Conservation (phyloP, 2,888 invertebrate genomes). For the Hirudinaria manillensis region DNA sequence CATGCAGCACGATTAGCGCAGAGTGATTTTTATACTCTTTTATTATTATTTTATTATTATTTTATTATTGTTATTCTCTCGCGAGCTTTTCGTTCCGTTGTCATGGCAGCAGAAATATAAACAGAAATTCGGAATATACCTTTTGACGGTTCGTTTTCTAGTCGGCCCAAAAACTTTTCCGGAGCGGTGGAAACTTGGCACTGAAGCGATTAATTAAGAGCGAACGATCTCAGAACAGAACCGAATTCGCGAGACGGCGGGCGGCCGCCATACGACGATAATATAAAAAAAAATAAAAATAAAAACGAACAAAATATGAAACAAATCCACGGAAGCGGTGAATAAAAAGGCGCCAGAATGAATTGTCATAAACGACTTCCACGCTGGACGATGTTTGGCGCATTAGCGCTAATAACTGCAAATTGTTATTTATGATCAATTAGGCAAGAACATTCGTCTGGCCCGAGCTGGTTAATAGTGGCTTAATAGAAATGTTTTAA, state of each 20-base stretch:
- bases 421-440: slow-evolving; percentile 12
- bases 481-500: slow-evolving; percentile 18
- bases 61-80: too few species aligned
- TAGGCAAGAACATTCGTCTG: slow-evolving; percentile 8
- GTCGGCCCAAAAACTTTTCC: too few species aligned
- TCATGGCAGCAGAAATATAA: too few species aligned
- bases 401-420: slow-evolving; percentile 4
- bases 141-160: too few species aligned
- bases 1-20: neutral
- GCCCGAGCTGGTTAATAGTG: slow-evolving; percentile 1
- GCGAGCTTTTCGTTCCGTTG: too few species aligned
- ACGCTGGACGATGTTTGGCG: neutral
- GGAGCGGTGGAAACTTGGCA: too few species aligned
- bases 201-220: too few species aligned
- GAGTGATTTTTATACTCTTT: too few species aligned
- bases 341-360: slow-evolving; percentile 18
- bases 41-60: too few species aligned
- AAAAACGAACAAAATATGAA: slow-evolving; percentile 4
- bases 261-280: neutral
- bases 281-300: neutral
- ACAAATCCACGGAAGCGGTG: neutral
- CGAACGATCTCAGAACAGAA: too few species aligned
- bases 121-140: too few species aligned
- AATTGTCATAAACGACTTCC: neutral
- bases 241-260: too few species aligned